These are phyloP conservation scores for Gymnorhina tibicen DNA, from an alignment of 2,113 vertebrate genomes.

Conservation along the genomic window DNA sequence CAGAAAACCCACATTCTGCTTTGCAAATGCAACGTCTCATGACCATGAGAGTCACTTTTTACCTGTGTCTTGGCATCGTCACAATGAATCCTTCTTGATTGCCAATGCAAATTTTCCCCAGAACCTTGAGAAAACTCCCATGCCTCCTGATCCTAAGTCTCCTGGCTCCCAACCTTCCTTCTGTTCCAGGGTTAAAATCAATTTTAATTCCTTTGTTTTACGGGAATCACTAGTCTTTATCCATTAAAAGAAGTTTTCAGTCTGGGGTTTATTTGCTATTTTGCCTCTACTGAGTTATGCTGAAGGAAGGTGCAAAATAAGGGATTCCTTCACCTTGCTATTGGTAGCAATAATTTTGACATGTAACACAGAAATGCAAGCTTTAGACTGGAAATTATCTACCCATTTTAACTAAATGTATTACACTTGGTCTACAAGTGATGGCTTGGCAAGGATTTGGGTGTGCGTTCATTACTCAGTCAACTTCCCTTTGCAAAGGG, in stretches of 20 bases:
- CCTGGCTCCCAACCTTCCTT: not conserved
- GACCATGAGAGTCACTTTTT: not conserved
- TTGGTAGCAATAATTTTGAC: not conserved
- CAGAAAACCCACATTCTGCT: not conserved
- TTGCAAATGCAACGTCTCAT: not conserved
- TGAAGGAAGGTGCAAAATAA: not conserved
- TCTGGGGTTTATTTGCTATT: not conserved
- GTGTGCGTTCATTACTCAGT: not conserved
- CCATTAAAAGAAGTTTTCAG: not conserved
- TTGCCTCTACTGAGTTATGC: not conserved
- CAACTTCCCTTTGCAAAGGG: not conserved
- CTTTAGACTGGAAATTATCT: not conserved
- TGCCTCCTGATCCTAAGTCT: not conserved
- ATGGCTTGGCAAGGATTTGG: not conserved
- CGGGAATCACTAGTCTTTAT: not conserved
- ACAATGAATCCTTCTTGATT: not conserved
- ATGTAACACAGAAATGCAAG: not conserved
- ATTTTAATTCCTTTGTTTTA: conserved; percentile 8
- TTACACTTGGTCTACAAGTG: not conserved
- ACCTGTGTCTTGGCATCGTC: not conserved
- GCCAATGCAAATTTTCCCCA: not conserved
- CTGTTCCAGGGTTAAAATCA: not conserved
- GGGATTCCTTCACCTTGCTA: not conserved
- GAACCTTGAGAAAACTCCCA: not conserved
- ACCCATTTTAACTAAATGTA: not conserved